Evolutionary conservation across 1,140 invertebrate species (phyloP), one percentile per base, ranked within the genome.

Genomic region (Papilio polytes): DNA sequence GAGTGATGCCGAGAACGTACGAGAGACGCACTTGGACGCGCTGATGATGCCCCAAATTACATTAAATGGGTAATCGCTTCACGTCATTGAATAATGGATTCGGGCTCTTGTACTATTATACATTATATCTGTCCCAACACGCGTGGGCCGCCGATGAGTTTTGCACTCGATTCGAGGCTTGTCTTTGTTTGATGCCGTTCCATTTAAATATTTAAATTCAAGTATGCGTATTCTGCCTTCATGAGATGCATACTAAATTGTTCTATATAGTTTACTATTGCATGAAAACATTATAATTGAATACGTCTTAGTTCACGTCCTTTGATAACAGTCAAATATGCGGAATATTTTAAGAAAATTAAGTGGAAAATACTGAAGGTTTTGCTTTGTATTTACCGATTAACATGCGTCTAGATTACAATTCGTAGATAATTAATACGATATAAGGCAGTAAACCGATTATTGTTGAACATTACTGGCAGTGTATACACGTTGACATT

Each of bases 21-120:
- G 85, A 90, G 90, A 91, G 88, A 66, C 85, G 85, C 85, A 82
- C 84, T 70, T 91, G 90, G 88, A 92, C 90, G 85, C 86, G 84
- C 87, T 85, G 88, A 90, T 91, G 86, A 94, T 94, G 92, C 81
- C 92, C 93, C 93, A 89, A 94, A 95, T 95, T 93, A 91, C 88
- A 91, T 89, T 92, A 93, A 95, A 94, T 94, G 92, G 92, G 94
- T 95, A 95, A 94, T 95, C 92, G 94, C 86, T 91, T 87, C 87
- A 93, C 91, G 91, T 95, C 92, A 95, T 95, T 95, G 92, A 88
- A 94, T 94, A 95, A 95, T 95, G 92, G 91, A 90, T 91, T 92
- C 91, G 86, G 18, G 88, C 88, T 90, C 88, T 89, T 92, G 88
- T 91, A 88, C 85, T 90, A 90, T 89, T 87, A 90, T 86, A 90